Evolutionary conservation across 2,888 invertebrate genomes (phyloP), one percentile per base, ranked within the genome.

Genomic region (Megastigmus dorsalis): DNA sequence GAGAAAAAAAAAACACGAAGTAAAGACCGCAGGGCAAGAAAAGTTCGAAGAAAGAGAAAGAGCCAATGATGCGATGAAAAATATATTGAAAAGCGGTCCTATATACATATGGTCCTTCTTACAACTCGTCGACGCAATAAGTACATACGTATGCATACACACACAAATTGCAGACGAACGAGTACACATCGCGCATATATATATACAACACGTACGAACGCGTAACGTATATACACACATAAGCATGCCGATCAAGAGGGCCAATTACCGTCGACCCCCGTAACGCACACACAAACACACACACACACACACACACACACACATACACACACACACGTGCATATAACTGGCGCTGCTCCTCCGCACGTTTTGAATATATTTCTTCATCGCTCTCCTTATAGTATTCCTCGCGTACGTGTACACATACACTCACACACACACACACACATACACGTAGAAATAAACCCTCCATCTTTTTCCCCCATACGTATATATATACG

Each of bases 21-120:
- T n/a, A n/a, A n/a, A n/a, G n/a, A n/a, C n/a, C n/a, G n/a, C n/a
- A n/a, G n/a, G n/a, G n/a, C n/a, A n/a, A n/a, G n/a, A n/a, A n/a
- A n/a, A n/a, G n/a, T n/a, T n/a, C n/a, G 36, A 15, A 28, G 10
- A 28, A 20, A 9, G 23, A 15, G 33, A 26, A 50, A 65, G 63
- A 18, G 71, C 48, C 67, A 68, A 68, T 54, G 74, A 74, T 70
- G 66, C 70, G 70, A 52, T 52, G 62, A 33, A 66, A 81, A 80
- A 82, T 84, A n/a, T n/a, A 85, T 85, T 86, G 85, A 84, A 85
- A 86, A 84, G 84, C 83, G 80, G 81, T 80, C 78, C 82, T 80
- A n/a, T n/a, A n/a, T n/a, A n/a, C n/a, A n/a, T n/a, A n/a, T n/a
- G 77, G 75, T 38, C 59, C 66, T 54, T 7, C 41, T 67, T 20